Evolutionary conservation across 2,888 invertebrate genomes (phyloP).

Genomic region (Cetonia aurata): DNA sequence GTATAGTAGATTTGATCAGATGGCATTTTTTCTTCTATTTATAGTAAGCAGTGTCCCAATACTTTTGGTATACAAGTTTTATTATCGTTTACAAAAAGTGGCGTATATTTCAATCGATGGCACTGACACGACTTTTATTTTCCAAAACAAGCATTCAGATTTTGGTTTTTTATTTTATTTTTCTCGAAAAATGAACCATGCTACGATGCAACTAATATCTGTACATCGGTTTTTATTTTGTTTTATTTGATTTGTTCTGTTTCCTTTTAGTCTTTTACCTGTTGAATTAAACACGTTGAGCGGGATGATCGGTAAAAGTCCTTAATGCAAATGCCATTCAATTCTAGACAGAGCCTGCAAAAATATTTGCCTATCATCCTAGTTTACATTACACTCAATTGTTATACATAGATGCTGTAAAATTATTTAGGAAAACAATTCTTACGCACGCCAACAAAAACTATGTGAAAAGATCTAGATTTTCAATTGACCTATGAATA

Average conservation of each 20-base stretch:
- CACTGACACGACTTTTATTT: conserved; percentile 34
- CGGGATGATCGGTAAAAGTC: conserved; percentile 10
- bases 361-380: conserved; percentile 15
- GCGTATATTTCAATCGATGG: conserved; percentile 31
- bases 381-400: conserved; percentile 16
- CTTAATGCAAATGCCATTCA: conserved; percentile 12
- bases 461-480: no score
- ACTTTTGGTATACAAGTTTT: conserved; percentile 5
- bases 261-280: conserved; percentile 30
- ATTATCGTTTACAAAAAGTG: conserved; percentile 15
- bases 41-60: conserved; percentile 23
- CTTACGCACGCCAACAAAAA: no score
- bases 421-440: no score
- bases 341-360: conserved; percentile 7
- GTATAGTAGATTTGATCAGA: conserved; percentile 14
- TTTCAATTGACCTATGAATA: no score
- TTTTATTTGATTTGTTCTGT: conserved; percentile 33
- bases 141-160: conserved; percentile 15
- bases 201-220: conserved; percentile 48
- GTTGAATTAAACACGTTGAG: conserved; percentile 14
- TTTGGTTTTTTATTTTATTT: conserved; percentile 25
- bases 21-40: conserved; percentile 5
- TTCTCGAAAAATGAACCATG: conserved; percentile 41
- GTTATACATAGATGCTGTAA: not conserved
- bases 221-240: conserved; percentile 47